phyloP scores from a whole-genome alignment of 2,888 invertebrate genomes.

The Xestia rhomboidea region DNA sequence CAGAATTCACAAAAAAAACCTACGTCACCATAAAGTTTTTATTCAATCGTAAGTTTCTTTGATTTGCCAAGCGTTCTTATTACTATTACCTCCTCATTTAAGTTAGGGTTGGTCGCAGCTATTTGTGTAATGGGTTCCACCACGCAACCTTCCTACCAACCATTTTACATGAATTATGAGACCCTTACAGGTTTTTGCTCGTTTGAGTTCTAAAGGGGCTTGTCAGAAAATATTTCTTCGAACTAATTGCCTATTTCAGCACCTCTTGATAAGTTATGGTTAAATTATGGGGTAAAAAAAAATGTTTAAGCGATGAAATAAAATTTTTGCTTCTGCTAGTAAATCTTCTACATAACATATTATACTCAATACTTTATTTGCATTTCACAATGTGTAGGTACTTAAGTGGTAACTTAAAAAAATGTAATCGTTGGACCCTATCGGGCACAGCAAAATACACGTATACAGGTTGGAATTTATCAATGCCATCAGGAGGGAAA shows the following conservation, averaged over 20 bases:
- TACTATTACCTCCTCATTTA: constrained; percentile 59
- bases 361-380: no score
- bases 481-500: no score
- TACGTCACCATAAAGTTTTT: constrained; percentile 25
- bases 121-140: constrained; percentile 38
- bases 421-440: no score
- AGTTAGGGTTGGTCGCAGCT: constrained; percentile 32
- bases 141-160: constrained; percentile 43
- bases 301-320: not conserved
- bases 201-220: constrained; percentile 4
- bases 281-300: not conserved
- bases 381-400: no score
- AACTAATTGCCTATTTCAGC: constrained; percentile 14
- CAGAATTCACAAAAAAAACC: not conserved
- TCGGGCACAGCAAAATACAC: no score
- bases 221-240: constrained; percentile 8
- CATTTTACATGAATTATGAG: constrained; percentile 49
- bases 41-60: constrained; percentile 30
- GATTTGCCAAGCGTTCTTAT: constrained; percentile 58
- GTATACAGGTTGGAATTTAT: no score
- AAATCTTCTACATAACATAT: no score
- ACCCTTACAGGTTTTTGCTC: constrained; percentile 18
- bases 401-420: no score
- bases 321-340: not conserved
- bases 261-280: constrained; percentile 1